Conservation (phyloP, 1,140 invertebrate genomes). For the Zaprionus ornatus region DNA sequence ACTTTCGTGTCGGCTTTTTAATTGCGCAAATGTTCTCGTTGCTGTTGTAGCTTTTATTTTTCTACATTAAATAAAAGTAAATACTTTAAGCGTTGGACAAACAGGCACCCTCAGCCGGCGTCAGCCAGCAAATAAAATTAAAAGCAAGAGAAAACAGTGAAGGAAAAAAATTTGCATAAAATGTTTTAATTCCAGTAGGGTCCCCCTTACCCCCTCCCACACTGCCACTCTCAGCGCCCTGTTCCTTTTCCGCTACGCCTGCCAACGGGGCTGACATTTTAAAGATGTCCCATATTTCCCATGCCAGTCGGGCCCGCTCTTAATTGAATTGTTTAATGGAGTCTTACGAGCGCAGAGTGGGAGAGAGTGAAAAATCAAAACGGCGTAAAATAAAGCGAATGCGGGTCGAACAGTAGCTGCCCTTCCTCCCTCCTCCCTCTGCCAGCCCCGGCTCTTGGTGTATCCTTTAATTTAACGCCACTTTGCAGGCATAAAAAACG, state of each 20-base stretch:
- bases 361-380: slow-evolving; percentile 68
- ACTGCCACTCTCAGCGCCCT: background rate
- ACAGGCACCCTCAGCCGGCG: slow-evolving; percentile 42
- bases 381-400: slow-evolving; percentile 74
- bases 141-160: slow-evolving; percentile 37
- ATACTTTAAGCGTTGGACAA: slow-evolving; percentile 73
- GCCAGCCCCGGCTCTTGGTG: background rate
- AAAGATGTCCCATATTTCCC: slow-evolving; percentile 56
- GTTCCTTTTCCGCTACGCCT: background rate
- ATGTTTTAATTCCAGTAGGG: slow-evolving; percentile 65
- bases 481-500: slow-evolving; percentile 72
- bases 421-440: slow-evolving; percentile 19
- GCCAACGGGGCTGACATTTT: slow-evolving; percentile 65
- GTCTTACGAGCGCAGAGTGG: slow-evolving; percentile 54
- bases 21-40: slow-evolving; percentile 59
- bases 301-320: slow-evolving; percentile 27
- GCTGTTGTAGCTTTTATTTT: slow-evolving; percentile 21
- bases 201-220: background rate
- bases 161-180: slow-evolving; percentile 72
- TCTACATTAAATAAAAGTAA: slow-evolving; percentile 69
- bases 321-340: slow-evolving; percentile 83
- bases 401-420: slow-evolving; percentile 56
- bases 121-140: slow-evolving; percentile 46
- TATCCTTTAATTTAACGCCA: slow-evolving; percentile 75
- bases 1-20: slow-evolving; percentile 51